Evolutionary conservation across 2,888 invertebrate species (phyloP).

Genomic region (Caenorhabditis sp.): DNA sequence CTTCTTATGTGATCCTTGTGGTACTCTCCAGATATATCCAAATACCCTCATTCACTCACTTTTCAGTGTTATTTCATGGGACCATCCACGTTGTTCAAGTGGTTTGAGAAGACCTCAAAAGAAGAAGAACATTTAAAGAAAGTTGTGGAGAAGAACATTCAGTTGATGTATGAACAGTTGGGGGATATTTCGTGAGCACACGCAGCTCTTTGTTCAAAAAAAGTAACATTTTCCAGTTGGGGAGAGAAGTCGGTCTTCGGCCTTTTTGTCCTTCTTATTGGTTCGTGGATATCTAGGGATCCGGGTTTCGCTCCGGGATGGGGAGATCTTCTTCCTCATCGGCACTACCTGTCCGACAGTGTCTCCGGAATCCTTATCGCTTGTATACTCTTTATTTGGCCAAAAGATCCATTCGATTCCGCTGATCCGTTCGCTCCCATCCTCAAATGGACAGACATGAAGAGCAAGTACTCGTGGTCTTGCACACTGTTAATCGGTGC

Average conservation of each 20-base stretch:
- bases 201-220: background rate
- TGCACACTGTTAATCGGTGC: conserved; percentile 64
- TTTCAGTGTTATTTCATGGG: conserved; percentile 54
- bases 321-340: conserved; percentile 40
- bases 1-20: conserved; percentile 60
- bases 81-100: conserved; percentile 24
- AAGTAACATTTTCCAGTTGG: conserved; percentile 34
- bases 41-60: no score
- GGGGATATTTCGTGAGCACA: conserved; percentile 51
- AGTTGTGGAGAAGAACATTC: conserved; percentile 53
- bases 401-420: conserved; percentile 41
- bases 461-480: conserved; percentile 62
- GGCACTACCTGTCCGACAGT: conserved; percentile 52
- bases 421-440: conserved; percentile 51
- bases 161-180: conserved; percentile 44
- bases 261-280: conserved; percentile 49
- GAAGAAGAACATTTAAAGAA: conserved; percentile 44
- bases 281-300: conserved; percentile 58
- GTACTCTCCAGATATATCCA: no score
- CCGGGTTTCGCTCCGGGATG: conserved; percentile 60
- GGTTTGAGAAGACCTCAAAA: conserved; percentile 38
- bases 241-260: conserved; percentile 55
- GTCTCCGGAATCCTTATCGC: conserved; percentile 55
- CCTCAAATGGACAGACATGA: conserved; percentile 64
- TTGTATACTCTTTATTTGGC: conserved; percentile 61